Percentiles rank a stretch among this genome's conserved stretches.
phyloP scores from a whole-genome alignment of 2,113 vertebrate genomes.

The Xyrauchen texanus region DNA sequence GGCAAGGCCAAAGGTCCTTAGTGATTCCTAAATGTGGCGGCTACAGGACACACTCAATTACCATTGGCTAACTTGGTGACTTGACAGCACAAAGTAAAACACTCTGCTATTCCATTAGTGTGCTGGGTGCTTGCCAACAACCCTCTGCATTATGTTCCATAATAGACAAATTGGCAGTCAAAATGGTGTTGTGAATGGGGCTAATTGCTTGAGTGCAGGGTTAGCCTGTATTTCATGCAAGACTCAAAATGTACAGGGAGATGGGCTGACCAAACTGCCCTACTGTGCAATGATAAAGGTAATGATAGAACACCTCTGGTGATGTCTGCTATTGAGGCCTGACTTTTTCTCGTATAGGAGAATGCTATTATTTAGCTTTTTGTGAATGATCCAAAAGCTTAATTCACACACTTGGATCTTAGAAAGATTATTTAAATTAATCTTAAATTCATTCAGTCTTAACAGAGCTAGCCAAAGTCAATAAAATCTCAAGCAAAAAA shows the following conservation, averaged over 20 bases:
- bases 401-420: neutral
- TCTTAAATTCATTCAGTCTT: neutral
- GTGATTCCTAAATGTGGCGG: slow-evolving; percentile 54
- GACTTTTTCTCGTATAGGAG: slow-evolving; percentile 13
- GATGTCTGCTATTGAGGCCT: slow-evolving; percentile 7
- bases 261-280: slow-evolving; percentile 24
- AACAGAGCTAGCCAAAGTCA: neutral
- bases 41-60: slow-evolving; percentile 65
- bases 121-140: slow-evolving; percentile 73
- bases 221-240: slow-evolving; percentile 73
- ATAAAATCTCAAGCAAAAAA: neutral
- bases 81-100: slow-evolving; percentile 62
- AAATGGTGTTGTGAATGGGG: slow-evolving; percentile 71
- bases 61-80: slow-evolving; percentile 57
- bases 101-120: slow-evolving; percentile 70
- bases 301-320: neutral
- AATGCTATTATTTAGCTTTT: slow-evolving; percentile 9
- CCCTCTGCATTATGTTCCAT: slow-evolving; percentile 71
- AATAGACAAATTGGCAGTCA: slow-evolving; percentile 76
- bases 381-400: slow-evolving; percentile 6
- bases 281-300: slow-evolving; percentile 1
- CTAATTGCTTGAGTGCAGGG: slow-evolving; percentile 77
- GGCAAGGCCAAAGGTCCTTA: slow-evolving; percentile 58
- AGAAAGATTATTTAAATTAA: too few relatives aligned
- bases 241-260: slow-evolving; percentile 61